phyloP scores from a whole-genome alignment of 2,888 invertebrate species.

The Mycalesis mineus region DNA sequence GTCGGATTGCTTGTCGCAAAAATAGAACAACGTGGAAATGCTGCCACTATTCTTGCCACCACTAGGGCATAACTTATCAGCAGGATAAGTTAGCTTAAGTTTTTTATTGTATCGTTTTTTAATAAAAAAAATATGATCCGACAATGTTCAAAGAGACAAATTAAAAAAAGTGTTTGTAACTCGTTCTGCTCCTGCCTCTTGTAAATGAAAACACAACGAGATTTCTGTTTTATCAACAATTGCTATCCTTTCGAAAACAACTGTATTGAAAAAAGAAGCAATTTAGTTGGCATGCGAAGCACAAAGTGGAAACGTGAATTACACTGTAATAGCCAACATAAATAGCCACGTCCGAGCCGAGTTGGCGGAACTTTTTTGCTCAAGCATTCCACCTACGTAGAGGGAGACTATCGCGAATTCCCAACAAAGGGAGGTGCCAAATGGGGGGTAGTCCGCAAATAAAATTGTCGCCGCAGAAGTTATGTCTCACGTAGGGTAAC shows the following conservation, averaged over 20 bases:
- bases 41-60: too few relatives aligned
- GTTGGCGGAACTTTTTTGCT: constrained; percentile 38
- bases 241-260: constrained; percentile 12
- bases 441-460: constrained; percentile 53
- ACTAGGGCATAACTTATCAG: too few relatives aligned
- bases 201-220: too few relatives aligned
- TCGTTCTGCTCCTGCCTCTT: neutral
- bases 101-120: too few relatives aligned
- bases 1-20: too few relatives aligned
- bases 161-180: too few relatives aligned
- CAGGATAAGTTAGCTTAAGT: too few relatives aligned
- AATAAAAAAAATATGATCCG: too few relatives aligned
- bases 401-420: constrained; percentile 35
- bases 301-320: constrained; percentile 28
- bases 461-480: constrained; percentile 54
- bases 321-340: constrained; percentile 30
- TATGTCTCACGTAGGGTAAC: constrained; percentile 45
- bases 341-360: constrained; percentile 31
- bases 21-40: too few relatives aligned
- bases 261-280: constrained; percentile 11
- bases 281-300: constrained; percentile 24
- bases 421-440: constrained; percentile 48
- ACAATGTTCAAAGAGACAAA: too few relatives aligned
- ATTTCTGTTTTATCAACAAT: neutral
- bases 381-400: constrained; percentile 37